A percentile compares a stretch with the other conserved stretches of the same genome.
Conservation (phyloP, 2,113 vertebrate genomes). For the Tylochromis polylepis region DNA sequence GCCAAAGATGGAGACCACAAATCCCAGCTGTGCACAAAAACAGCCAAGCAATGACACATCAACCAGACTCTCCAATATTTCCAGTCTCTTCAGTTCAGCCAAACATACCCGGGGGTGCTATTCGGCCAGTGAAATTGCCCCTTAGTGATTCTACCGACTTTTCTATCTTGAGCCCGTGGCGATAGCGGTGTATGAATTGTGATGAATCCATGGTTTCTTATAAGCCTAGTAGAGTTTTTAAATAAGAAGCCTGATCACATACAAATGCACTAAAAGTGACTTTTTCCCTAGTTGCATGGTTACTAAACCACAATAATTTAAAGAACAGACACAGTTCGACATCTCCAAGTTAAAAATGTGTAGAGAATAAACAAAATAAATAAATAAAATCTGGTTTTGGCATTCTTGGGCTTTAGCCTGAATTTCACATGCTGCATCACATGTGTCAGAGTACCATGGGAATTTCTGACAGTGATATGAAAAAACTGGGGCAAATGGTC, state of each 20-base stretch:
- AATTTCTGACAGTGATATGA: background rate
- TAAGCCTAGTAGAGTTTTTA: background rate
- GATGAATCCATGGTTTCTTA: background rate
- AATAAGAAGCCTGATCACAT: background rate
- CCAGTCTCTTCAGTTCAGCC: background rate
- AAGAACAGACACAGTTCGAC: background rate
- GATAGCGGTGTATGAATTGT: background rate
- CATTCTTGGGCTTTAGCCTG: too few relatives aligned
- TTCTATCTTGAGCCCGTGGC: background rate
- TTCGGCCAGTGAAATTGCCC: background rate
- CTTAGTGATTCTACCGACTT: background rate
- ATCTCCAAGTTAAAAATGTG: background rate
- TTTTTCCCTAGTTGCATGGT: background rate
- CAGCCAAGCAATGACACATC: background rate
- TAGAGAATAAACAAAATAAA: background rate
- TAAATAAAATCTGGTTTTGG: too few relatives aligned
- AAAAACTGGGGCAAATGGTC: background rate
- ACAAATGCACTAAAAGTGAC: background rate
- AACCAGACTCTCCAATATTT: background rate
- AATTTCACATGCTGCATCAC: background rate
- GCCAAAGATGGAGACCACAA: background rate
- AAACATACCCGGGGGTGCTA: background rate
- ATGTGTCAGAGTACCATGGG: background rate
- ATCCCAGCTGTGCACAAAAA: background rate
- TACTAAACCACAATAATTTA: background rate